Base-by-base conservation (phyloP, 2,113 vertebrate species). In the Pogona vitticeps region DNA sequence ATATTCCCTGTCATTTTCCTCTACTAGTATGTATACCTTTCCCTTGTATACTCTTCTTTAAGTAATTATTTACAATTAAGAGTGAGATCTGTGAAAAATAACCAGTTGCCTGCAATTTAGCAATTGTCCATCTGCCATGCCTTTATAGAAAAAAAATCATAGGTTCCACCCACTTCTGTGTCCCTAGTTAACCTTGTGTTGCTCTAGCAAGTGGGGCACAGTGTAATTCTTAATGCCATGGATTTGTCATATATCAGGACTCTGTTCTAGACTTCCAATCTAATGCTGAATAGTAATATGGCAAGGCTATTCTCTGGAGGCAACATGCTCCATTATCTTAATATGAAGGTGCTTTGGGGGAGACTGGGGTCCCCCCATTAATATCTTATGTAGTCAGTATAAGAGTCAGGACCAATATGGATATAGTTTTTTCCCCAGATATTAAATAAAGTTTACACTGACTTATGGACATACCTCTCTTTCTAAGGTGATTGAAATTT, bases 391-490 rank as follows among this genome's bases (percentile, higher is more conserved):
- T 95, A 91, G 86, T 91, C 89, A 81, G 84, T 93, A 77, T 91
- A 84, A 85, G 86, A 92, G 76, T 56, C 91, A 84, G 90, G 91
- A 88, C 84, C 91, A 95, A 92, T 93, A 93, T 92, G 88, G 78
- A 89, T 86, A 91, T 93, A 79, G 90, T 93, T 94, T 94, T 92
- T 92, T n/a, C n/a, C n/a, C 91, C 91, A 92, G 92, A 93, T 93
- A 89, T 88, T 91, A 87, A 92, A 90, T 92, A 93, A 81, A 89
- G 89, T 95, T 88, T 94, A 94, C 91, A 94, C 92, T 92, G 85
- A 92, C 90, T 92, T 94, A 92, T 92, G 88, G 93, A 89, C 0
- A 78, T 77, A 87, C 73, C 82, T 94, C 88, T 92, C 92, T 92
- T 94, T 92, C 91, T 90, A 92, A 92, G 91, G 91, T 92, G 94